These are phyloP conservation scores for Nomada ferruginata DNA, from an alignment of 2,888 invertebrate genomes.

Conservation along the genomic window DNA sequence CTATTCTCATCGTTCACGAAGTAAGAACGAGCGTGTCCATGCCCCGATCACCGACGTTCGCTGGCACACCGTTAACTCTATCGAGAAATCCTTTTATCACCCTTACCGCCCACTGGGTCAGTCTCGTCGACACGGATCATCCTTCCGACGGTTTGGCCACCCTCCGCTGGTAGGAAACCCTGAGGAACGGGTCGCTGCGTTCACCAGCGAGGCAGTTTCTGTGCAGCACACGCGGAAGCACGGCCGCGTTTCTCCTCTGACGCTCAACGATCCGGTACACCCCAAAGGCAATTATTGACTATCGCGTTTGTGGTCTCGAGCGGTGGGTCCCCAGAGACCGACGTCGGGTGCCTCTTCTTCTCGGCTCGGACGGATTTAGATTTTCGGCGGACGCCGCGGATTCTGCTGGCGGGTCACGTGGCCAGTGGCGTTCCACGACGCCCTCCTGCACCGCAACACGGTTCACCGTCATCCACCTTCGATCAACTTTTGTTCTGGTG, in stretches of 20 bases:
- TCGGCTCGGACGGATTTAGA: constrained; percentile 83
- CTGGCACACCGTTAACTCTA: too few species aligned
- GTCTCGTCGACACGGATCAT: constrained; percentile 97
- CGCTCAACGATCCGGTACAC: constrained; percentile 70
- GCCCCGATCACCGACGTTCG: not conserved
- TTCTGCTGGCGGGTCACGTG: constrained; percentile 76
- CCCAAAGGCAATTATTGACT: constrained; percentile 80
- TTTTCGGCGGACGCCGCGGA: constrained; percentile 81
- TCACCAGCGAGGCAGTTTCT: not conserved
- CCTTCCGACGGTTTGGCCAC: constrained; percentile 85
- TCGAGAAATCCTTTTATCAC: not conserved
- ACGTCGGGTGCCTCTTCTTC: constrained; percentile 62
- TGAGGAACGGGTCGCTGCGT: constrained; percentile 9
- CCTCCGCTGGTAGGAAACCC: constrained; percentile 61
- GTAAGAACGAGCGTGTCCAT: not conserved
- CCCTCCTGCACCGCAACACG: constrained; percentile 22
- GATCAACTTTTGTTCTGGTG: not conserved
- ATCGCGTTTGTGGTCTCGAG: constrained; percentile 68
- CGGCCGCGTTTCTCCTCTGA: not conserved
- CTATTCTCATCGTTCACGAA: not conserved
- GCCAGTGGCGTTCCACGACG: constrained; percentile 50
- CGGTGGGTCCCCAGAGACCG: constrained; percentile 63
- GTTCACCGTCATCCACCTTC: constrained; percentile 18
- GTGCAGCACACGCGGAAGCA: not conserved
- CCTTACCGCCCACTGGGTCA: constrained; percentile 95